Evolutionary conservation across 2,113 vertebrate genomes (phyloP).

Genomic region (Halcyon malimbica): DNA sequence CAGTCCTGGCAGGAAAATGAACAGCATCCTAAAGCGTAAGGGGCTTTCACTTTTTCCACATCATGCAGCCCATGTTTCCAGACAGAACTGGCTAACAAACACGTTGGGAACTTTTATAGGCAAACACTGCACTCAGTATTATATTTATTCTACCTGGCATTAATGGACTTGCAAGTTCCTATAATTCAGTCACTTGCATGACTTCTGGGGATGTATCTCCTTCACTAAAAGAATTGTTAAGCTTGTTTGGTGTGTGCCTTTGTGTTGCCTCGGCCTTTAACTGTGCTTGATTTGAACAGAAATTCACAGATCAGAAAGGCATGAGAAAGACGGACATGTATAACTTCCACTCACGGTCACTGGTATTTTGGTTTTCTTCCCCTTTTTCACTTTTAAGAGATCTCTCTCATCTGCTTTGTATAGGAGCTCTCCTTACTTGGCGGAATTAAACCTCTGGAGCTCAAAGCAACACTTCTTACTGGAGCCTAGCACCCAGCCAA

Average conservation of each 20-base stretch:
- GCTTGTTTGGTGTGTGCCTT: neutral
- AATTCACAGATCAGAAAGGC: neutral
- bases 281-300: neutral
- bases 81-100: neutral
- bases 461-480: neutral
- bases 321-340: neutral
- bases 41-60: neutral
- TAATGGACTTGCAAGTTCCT: neutral
- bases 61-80: neutral
- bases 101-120: neutral
- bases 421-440: neutral
- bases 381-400: neutral
- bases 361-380: neutral
- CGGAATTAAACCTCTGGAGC: neutral
- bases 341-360: neutral
- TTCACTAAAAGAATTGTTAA: neutral
- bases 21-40: neutral
- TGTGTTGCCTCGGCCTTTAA: neutral
- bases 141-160: neutral
- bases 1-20: constrained; percentile 77
- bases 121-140: neutral
- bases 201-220: neutral
- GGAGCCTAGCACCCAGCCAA: neutral
- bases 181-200: neutral
- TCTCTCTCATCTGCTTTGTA: neutral